Base-by-base conservation (phyloP, 1,140 invertebrate species). In the Aphaenogaster rudis region DNA sequence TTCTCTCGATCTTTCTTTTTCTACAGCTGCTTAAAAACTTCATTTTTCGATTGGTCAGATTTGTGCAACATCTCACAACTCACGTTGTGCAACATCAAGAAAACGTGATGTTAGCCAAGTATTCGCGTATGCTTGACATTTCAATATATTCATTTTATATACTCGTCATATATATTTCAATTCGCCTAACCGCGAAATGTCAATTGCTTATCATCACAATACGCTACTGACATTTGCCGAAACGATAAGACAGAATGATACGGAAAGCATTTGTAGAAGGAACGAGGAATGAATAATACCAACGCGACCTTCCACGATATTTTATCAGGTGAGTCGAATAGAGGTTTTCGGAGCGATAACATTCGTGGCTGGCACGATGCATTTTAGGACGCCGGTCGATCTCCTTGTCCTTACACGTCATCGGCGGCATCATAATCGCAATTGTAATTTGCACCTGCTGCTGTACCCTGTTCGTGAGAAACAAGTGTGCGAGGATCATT, bases 391-490 rank as follows among this genome's bases (percentile, higher is more conserved):
- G 69, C 6, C 54, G 17, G 0, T 8, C 69, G 42, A 50, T 74
- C 15, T 74, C n/a, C 42, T 61, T 92, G n/a, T 86, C 91, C 2
- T 2, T 91, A 33, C 9, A 74, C 42, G 78, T 87, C 11, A 66
- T 28, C 11, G 69, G 80, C 11, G 71, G 92, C 9, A 85, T 92
- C 42, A 11, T 91, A 61, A 52, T 92, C 28, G 39, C 78, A 0
- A 79, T 48, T 28, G 69, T 93, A 61, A 54, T 94, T 21, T 7
- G 94, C 17, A 93, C 90, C 57, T 95, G 94, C 63, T 94, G 92
- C 39, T 94, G 94, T 36, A 88, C 94, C 33, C 69, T 95, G 3
- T 88, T 87, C 78, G 79, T 94, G 67, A 89, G 93, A 72, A 90
- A 88, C 72, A 91, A 82, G 50, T 45, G 94, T 45, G 82, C 90